Conservation (phyloP, 2,797 vertebrate species). For the Muraenolepis orangiensis region DNA sequence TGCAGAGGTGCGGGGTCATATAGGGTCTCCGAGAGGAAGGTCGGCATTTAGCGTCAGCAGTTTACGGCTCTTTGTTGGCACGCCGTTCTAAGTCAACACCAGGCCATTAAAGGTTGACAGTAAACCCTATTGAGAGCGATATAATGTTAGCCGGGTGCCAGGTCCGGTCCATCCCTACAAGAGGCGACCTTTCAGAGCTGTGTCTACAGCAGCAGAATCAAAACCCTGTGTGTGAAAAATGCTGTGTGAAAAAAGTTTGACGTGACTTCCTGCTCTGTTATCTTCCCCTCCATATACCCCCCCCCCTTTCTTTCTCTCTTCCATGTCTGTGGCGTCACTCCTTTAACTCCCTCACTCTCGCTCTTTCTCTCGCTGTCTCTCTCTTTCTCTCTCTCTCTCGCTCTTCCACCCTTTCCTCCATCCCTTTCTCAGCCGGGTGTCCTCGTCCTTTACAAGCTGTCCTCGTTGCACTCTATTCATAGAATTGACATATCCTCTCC, state of each 20-base stretch:
- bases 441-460: not conserved
- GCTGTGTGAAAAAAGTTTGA: too few relatives aligned
- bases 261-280: too few relatives aligned
- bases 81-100: not conserved
- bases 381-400: not conserved
- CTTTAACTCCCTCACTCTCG: not conserved
- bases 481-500: not conserved
- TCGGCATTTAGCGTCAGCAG: not conserved
- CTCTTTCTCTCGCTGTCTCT: not conserved
- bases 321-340: not conserved
- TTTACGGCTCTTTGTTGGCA: not conserved
- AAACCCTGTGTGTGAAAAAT: not conserved
- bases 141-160: not conserved
- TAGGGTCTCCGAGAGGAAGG: not conserved
- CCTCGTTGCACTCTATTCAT: not conserved
- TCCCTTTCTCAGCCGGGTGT: not conserved
- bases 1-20: not conserved
- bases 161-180: not conserved
- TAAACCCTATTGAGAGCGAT: not conserved
- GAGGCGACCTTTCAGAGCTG: not conserved
- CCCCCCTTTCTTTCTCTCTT: not conserved
- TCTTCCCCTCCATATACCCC: too few relatives aligned
- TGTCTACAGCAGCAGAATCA: not conserved
- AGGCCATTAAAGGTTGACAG: not conserved
- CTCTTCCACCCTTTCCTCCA: not conserved